Base-by-base conservation (phyloP, 1,140 invertebrate genomes). In the Eciton burchellii region DNA sequence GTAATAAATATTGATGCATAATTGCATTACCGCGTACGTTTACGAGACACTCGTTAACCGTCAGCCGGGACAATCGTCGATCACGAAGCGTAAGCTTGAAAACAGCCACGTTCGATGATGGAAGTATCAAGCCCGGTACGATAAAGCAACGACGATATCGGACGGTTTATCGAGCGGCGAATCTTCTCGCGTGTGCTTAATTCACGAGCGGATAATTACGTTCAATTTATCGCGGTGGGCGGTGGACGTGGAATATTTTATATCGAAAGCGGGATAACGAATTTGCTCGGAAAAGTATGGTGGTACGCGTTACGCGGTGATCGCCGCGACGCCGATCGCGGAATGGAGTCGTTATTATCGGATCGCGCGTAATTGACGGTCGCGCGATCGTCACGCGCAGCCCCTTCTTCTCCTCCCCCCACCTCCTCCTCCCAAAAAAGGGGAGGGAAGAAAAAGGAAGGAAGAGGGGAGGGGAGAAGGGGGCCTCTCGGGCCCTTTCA, bases 1-100 rank as follows among this genome's bases (percentile, higher is more conserved):
- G 29, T 63, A n/a, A 87, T 85, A 81, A 83, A 81, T 84, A 85
- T 88, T 88, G 77, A 88, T 79, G 73, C 24, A 62, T 65, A 24
- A 54, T 74, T 73, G 56, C 54, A 63, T 86, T 81, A 59, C 14
- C 21, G 29, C 47, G 19, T 65, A 47, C 35, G 60, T 74, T 72
- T 70, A 62, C 24, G 24, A 49, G 19, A 52, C 43, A 19, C 26
- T 71, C 21, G 63, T 56, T 82, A 82, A 63, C 2, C 2, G 2
- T 35, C 73, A 76, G 62, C 76, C 41, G 54, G 26, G 60, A 66
- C 62, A 62, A 83, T 21, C 41, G 54, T 74, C 57, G 76, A 73
- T 63, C 21, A 21, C n/a, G 14, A 41, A 71, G 41, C 35, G 21
- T 41, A 16, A 45, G 54, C 54, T 56, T 16, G 12, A 68, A 6